Evolutionary conservation across 2,888 invertebrate genomes (phyloP), one percentile per base, ranked within the genome.

Genomic region (Euplagia quadripunctaria): DNA sequence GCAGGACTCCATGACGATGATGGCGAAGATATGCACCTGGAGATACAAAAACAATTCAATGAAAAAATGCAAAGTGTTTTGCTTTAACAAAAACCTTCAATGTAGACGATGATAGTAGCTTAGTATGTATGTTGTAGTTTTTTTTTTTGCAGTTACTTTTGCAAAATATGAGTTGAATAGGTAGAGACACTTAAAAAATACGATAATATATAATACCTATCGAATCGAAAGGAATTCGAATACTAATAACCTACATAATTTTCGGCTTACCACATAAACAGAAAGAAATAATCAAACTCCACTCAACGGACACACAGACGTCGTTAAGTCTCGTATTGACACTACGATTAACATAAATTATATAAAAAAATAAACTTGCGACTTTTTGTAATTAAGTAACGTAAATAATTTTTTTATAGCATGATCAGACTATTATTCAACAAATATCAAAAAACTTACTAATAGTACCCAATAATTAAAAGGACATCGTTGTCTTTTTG

Each of bases 11-110:
- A 67, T 20, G 82, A 79, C 12, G 87, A 87, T 4, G 90, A 89
- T 7, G 83, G 86, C 0, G 85, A 82, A 16, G 88, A 91, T 4
- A 87, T 87, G 14, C 87, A 89, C 9, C 67, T 88, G 41, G 88
- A 90, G 31, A 73, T 89, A 17, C 58, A 64, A 4, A 82, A 87
- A 31, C 68, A 81, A 31, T 61, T 41, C 11, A 79, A 85, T 51
- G 70, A 73, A 1, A 79, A 71, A 52, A 31, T 84, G 16, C 69
- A 80, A 12, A 74, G 58, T 11, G 20, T 55, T 20, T 55, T 71
- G 31, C 3, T 71, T 49, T 71, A 71, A 61, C 0, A 68, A 9
- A 61, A 14, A 43, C n/a, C 20, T 12, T 31, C 11, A 46, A 46
- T 8, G 4, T 46, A 46, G 43, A 46, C 9, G 4, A 46, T 46